Evolutionary conservation across 2,113 vertebrate species (phyloP), one percentile per base, ranked within the genome.

Genomic region (Microtus ochrogaster): DNA sequence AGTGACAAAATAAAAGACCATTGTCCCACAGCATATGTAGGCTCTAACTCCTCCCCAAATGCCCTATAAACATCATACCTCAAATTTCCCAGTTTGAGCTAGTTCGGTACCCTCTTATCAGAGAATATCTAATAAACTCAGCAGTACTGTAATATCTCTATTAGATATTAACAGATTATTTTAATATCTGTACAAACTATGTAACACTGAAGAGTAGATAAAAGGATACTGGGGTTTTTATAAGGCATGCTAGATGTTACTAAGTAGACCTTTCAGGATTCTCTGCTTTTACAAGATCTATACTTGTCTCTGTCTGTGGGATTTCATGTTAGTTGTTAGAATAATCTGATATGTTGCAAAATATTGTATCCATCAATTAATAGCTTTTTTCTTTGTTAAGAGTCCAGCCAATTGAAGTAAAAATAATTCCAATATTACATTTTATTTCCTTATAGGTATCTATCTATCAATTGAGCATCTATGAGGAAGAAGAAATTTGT

Each of bases 331-430:
- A 47, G 10, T 84, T 55, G 7, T 65, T 47, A 91, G 74, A 91
- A 88, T 93, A 93, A 83, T n/a, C 19, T 63, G 68, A 79, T 70
- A 70, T n/a, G 36, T 63, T 88, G 76, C 22, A 82, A 68, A 88
- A 49, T 66, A 85, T 77, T 92, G 52, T 55, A 78, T 73, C 36
- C 44, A 89, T n/a, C 82, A 33, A 89, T 30, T 66, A 63, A 16
- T 47, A 92, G 10, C 17, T 10, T 28, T 52, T 91, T 79, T 72
- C 74, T 52, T 92, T n/a, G 9, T 19, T 78, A 41, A 55, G 12
- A 55, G 74, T 73, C 49, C 49, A 94, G 22, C 13, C 68, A 39
- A 47, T 68, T 74, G n/a, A 81, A 87, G 4, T 84, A 77, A n/a
- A 96, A 49, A 72, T 77, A 63, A 63, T 63, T 83, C 33, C 26